A percentile compares a stretch with the other conserved stretches of the same genome.
Conservation (phyloP, 2,113 vertebrate species). For the Origma solitaria region DNA sequence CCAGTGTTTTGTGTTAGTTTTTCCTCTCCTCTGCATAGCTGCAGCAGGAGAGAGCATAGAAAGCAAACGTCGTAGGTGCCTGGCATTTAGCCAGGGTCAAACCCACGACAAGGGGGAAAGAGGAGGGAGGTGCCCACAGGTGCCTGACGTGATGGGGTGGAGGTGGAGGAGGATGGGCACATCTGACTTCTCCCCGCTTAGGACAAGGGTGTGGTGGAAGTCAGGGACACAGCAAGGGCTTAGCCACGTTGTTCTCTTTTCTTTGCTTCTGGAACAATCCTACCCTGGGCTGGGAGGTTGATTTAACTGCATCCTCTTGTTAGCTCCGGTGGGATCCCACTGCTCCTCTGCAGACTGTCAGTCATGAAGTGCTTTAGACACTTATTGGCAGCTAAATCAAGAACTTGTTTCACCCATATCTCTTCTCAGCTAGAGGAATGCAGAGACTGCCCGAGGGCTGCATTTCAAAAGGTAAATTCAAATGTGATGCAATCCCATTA, state of each 20-base stretch:
- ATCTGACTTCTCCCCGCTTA: not conserved
- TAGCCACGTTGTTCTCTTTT: not conserved
- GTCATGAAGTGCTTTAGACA: not conserved
- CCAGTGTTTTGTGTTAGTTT: too few species aligned
- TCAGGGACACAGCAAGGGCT: not conserved
- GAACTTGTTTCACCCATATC: constrained; percentile 22
- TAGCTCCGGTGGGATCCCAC: not conserved
- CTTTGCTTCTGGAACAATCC: not conserved
- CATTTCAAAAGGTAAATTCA: constrained; percentile 45
- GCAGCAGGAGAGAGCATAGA: too few species aligned
- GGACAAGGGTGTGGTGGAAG: not conserved
- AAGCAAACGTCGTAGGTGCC: too few species aligned
- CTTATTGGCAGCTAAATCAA: constrained; percentile 43
- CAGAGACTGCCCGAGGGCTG: constrained; percentile 4
- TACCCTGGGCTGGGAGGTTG: not conserved
- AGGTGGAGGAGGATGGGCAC: not conserved
- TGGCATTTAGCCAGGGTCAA: too few species aligned
- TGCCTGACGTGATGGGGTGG: not conserved
- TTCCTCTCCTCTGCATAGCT: too few species aligned
- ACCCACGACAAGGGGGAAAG: too few species aligned
- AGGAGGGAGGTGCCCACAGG: accelerated
- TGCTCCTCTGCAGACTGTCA: not conserved
- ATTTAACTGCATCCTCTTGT: not conserved
- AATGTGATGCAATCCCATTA: not conserved
- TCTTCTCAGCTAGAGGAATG: not conserved